phyloP scores from a whole-genome alignment of 2,113 vertebrate species.

The Stegostoma tigrinum region DNA sequence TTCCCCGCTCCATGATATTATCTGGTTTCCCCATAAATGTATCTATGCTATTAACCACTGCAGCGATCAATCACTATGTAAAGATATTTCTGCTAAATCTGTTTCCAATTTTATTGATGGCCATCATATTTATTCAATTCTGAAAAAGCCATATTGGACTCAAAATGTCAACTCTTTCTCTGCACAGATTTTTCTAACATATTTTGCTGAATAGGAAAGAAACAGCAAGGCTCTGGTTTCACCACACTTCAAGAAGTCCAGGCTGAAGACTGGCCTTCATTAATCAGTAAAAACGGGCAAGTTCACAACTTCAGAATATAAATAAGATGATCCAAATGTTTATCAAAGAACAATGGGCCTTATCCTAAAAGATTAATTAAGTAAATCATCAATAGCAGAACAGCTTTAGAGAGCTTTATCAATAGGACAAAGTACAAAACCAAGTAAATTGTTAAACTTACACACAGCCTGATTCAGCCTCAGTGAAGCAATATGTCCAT shows the following conservation, averaged over 20 bases:
- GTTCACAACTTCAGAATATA: neutral
- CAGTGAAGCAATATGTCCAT: too few species aligned
- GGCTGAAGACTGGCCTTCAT: neutral
- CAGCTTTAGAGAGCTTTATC: too few species aligned
- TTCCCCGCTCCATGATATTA: neutral
- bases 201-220: too few species aligned
- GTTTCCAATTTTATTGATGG: neutral
- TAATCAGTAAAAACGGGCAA: neutral
- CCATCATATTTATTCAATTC: too few species aligned
- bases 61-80: neutral
- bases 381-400: neutral
- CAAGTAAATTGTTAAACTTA: too few species aligned
- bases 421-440: too few species aligned
- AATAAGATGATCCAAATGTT: neutral
- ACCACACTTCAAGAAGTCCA: too few species aligned
- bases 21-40: neutral
- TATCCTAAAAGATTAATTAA: neutral
- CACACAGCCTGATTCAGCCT: too few species aligned
- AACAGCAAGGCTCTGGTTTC: too few species aligned
- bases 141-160: too few species aligned
- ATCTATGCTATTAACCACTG: neutral
- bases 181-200: too few species aligned
- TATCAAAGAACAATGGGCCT: neutral
- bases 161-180: too few species aligned
- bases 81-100: neutral